Evolutionary conservation across 2,113 vertebrate genomes (phyloP).

Genomic region (Tragelaphus buxtoni): DNA sequence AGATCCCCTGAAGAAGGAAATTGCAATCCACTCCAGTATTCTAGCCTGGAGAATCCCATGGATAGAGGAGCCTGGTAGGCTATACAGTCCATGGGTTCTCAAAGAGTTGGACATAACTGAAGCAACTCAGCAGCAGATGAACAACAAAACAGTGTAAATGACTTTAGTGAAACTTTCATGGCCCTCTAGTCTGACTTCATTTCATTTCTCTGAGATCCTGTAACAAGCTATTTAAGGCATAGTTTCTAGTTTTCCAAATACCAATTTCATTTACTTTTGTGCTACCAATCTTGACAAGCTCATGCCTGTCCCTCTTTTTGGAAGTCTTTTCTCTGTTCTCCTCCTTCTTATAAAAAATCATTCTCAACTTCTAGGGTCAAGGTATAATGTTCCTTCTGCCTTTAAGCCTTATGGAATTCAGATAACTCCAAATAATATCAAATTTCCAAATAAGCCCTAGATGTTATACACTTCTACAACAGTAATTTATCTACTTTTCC

Average conservation of each 20-base stretch:
- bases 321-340: background rate
- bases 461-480: background rate
- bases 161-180: background rate
- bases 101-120: background rate
- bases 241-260: background rate
- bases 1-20: background rate
- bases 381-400: background rate
- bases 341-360: background rate
- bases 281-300: background rate
- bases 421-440: background rate
- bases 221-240: background rate
- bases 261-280: background rate
- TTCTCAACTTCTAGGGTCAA: background rate
- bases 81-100: background rate
- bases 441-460: background rate
- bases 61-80: background rate
- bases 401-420: background rate
- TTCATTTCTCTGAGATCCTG: background rate
- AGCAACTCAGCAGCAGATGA: background rate
- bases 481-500: background rate
- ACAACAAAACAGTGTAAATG: background rate
- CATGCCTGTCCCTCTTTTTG: background rate
- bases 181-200: background rate
- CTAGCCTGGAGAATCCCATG: background rate
- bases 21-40: background rate